These are phyloP conservation scores for Euwallacea fornicatus DNA, from an alignment of 1,140 invertebrate species.

Conservation along the genomic window DNA sequence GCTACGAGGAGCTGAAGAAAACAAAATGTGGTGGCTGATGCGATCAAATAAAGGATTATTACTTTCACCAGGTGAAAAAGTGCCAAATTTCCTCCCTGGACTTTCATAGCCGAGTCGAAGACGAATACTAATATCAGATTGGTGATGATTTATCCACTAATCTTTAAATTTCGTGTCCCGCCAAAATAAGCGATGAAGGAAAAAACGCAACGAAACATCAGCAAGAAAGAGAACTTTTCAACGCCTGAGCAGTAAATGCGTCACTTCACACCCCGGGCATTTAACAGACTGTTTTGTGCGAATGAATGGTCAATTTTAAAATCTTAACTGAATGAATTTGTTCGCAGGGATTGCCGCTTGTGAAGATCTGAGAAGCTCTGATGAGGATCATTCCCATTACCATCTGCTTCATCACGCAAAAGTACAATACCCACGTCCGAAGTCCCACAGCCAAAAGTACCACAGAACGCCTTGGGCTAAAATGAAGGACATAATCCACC, in stretches of 20 bases:
- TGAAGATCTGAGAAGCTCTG: constrained; percentile 43
- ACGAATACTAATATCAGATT: no score
- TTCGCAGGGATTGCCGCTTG: constrained; percentile 11
- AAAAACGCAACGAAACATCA: no score
- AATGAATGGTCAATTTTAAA: not conserved
- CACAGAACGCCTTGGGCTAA: constrained; percentile 68
- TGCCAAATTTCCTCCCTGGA: no score
- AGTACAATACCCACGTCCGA: constrained; percentile 14
- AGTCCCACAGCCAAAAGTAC: not conserved
- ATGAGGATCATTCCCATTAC: constrained; percentile 20
- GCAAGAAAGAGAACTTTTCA: no score
- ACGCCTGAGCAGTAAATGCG: no score
- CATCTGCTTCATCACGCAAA: constrained; percentile 37
- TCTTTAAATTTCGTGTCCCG: no score
- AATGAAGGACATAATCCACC: constrained; percentile 72
- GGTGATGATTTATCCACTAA: no score
- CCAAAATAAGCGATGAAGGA: no score
- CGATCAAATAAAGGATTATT: not conserved
- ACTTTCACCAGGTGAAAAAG: not conserved
- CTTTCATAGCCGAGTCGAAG: no score
- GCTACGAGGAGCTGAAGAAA: constrained; percentile 16
- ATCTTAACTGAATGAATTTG: not conserved
- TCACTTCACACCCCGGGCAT: no score
- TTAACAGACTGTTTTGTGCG: no score
- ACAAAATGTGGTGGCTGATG: not conserved